Evolutionary conservation across 2,888 invertebrate genomes (phyloP).

Genomic region (Drosophila subsilvestris): DNA sequence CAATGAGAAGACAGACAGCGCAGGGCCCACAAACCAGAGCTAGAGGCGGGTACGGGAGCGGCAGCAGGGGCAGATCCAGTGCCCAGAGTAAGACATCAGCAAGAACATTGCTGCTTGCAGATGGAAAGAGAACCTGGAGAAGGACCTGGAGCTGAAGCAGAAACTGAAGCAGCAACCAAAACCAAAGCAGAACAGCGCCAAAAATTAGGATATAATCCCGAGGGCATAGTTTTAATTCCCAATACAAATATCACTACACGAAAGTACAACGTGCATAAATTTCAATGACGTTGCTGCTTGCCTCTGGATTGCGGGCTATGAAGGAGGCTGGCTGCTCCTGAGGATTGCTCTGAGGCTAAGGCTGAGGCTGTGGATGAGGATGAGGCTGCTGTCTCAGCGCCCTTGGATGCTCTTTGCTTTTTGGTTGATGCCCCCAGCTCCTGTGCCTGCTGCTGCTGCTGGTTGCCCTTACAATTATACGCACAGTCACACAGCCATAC

Average conservation of each 20-base stretch:
- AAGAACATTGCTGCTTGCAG: background rate
- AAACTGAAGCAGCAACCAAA: background rate
- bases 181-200: constrained; percentile 53
- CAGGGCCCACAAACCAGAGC: constrained; percentile 5
- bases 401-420: constrained; percentile 41
- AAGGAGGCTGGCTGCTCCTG: constrained; percentile 35
- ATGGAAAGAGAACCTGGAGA: background rate
- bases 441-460: constrained; percentile 29
- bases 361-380: background rate
- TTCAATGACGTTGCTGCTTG: constrained; percentile 72
- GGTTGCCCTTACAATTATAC: constrained; percentile 67
- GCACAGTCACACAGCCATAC: constrained; percentile 65
- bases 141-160: background rate
- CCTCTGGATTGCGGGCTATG: constrained; percentile 36
- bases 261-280: constrained; percentile 79
- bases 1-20: constrained; percentile 29
- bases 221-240: constrained; percentile 79
- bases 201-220: constrained; percentile 78
- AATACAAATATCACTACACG: constrained; percentile 80
- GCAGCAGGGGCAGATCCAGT: background rate
- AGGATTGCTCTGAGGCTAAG: background rate
- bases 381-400: constrained; percentile 64
- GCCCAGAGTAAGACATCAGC: constrained; percentile 34
- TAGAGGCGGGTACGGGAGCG: background rate
- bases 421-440: constrained; percentile 13